A percentile compares a stretch with the other conserved stretches of the same genome.
These are phyloP conservation scores for Brachionus calyciflorus DNA, from an alignment of 1,140 invertebrate species.

Conservation along the genomic window DNA sequence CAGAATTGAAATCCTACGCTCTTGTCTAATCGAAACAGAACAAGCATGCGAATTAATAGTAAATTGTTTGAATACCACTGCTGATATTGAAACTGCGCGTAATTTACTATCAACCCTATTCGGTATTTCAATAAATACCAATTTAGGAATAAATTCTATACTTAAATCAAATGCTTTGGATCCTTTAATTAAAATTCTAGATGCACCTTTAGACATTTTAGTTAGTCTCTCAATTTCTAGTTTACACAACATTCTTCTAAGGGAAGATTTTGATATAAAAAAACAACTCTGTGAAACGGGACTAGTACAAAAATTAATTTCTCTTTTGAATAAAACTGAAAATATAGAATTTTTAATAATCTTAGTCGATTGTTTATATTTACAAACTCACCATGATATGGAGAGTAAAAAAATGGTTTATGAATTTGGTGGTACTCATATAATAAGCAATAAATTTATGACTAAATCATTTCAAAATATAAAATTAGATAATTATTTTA, in stretches of 20 bases:
- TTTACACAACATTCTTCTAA: background rate
- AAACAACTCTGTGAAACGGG: background rate
- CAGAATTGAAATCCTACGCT: background rate
- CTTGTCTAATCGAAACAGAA: background rate
- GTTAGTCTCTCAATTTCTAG: background rate
- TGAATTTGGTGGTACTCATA: background rate
- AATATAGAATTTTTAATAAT: background rate
- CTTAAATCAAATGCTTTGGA: background rate
- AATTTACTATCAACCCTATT: background rate
- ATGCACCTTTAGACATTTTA: background rate
- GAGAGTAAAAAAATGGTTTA: background rate
- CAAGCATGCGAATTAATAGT: background rate
- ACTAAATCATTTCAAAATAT: background rate
- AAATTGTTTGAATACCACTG: conserved; percentile 8
- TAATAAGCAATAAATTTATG: background rate
- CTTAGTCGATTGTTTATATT: background rate
- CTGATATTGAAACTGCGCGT: background rate
- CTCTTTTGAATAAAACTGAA: background rate
- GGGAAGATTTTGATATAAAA: background rate
- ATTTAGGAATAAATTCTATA: background rate
- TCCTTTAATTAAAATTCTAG: background rate
- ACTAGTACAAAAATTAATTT: background rate
- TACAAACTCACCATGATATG: background rate
- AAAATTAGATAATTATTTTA: background rate
- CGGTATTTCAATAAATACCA: background rate